Base-by-base conservation (phyloP, 1,140 invertebrate genomes). In the Ceratina japonica region DNA sequence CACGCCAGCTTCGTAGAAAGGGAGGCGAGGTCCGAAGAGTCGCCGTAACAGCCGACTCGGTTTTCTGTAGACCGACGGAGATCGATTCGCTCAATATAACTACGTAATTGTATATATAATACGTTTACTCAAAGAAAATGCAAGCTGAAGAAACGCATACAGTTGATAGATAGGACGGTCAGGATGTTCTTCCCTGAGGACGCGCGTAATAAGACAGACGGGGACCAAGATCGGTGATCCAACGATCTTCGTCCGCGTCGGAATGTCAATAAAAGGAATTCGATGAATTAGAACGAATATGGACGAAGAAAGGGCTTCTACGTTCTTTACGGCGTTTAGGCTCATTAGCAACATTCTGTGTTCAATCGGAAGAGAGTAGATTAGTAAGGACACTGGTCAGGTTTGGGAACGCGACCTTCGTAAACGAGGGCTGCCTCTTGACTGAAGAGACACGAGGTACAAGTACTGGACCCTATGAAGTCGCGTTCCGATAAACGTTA, bases 61-160 rank as follows among this genome's bases (percentile, higher is more conserved):
- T 44, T 49, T 13, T 65, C 18, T 2, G 15, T 54, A 54, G 18
- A 16, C 52, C 37, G 51, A 68, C 10, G 51, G 51, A 16, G 52
- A 20, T 24, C 18, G 24, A 63, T 63, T 31, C 8, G 31, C 2
- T 64, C 27, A 22, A 52, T 31, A 75, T 31, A 75, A 58, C 16
- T 75, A 65, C 37, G 65, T 56, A 27, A 66, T 56, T 75, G 73
- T 75, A 75, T 20, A 75, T 65, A 73, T 44, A 75, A 73, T 44
- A 75, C 15, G n/a, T 65, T 64, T 56, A 66, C 49, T 44, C 10
- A 44, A 44, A 44, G 37, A 44, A 44, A 44, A 31, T 31, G 27
- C 37, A 44, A 7, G 37, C 37, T 31, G 27, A 37, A 37, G 3
- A 8, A 58, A 58, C n/a, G 37, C 37, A 10, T 44, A 44, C 37